Base-by-base conservation (phyloP, 2,797 vertebrate genomes). In the Alfaro cultratus region DNA sequence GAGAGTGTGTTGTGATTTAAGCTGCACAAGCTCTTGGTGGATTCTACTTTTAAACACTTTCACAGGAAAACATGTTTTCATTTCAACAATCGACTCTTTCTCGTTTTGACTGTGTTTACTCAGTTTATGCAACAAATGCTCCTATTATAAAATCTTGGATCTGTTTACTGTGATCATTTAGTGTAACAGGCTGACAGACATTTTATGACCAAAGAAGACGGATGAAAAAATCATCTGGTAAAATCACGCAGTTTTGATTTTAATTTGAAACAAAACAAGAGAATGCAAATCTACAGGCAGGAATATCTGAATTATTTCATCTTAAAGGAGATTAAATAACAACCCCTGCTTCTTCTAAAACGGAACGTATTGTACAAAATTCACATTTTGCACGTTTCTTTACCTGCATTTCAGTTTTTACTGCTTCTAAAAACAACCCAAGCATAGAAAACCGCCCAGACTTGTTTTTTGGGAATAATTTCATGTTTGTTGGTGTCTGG, bases 1-100 rank as follows among this genome's bases (percentile, higher is more conserved):
- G 18, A 67, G n/a, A 3, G 36, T 76, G 47, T 76, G 23, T 26
- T 49, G 60, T 75, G 75, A 73, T 80, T 86, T 78, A 84, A 79
- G 73, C 74, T 47, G 60, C 79, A 74, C 79, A 75, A n/a, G 73
- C 67, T 34, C 31, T 6, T 26, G 21, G 64, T 78, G 60, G 82
- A 76, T 75, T 45, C 23, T 31, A 70, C 16, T 67, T 49, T 82
- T 47, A 45, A n/a, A 60, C 55, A 55, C 46, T 73, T 51, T 13
- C 39, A 23, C 36, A 41, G 64, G 1, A 68, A 34, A 68, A 68
- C 39, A n/a, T 43, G 11, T n/a, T 70, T 41, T 70, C 12, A 43
- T n/a, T 45, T n/a, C 12, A 70, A n/a, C 13, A 18, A n/a, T 43
- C 1, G 9, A 26, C 36, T 41, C 2, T 26, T 70, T 43, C 39